Percentiles rank a stretch among this genome's conserved stretches.
These are phyloP conservation scores for Strigamia crassipes DNA, from an alignment of 2,888 invertebrate species.

Conservation along the genomic window DNA sequence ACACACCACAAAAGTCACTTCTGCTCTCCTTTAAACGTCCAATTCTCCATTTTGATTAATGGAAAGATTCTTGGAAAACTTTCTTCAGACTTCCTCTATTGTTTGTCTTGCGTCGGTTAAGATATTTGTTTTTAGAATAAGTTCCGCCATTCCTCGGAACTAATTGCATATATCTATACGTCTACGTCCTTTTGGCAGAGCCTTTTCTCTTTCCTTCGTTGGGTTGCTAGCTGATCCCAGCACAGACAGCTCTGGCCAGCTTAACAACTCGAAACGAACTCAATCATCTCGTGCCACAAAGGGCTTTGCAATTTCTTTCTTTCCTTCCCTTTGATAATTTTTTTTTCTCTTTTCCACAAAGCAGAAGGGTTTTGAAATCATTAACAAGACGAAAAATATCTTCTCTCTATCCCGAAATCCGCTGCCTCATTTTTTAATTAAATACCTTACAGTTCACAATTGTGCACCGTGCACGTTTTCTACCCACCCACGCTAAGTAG, in stretches of 20 bases:
- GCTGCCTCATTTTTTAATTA: too few species aligned
- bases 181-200: not conserved
- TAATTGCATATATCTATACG: not conserved
- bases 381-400: not conserved
- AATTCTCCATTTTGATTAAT: too few species aligned
- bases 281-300: conserved; percentile 16
- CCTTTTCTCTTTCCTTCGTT: not conserved
- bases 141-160: too few species aligned
- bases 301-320: not conserved
- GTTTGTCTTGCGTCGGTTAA: not conserved
- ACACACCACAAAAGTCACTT: too few species aligned
- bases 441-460: too few species aligned
- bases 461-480: too few species aligned
- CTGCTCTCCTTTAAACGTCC: too few species aligned
- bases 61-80: too few species aligned
- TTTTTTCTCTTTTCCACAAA: not conserved
- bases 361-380: not conserved
- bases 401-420: not conserved
- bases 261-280: conserved; percentile 30
- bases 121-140: too few species aligned
- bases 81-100: not conserved
- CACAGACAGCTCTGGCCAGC: conserved; percentile 21
- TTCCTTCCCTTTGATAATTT: not conserved
- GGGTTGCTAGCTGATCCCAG: not conserved
- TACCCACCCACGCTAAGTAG: too few species aligned